Conservation (phyloP, 2,113 vertebrate species). For the Hyaena hyaena region DNA sequence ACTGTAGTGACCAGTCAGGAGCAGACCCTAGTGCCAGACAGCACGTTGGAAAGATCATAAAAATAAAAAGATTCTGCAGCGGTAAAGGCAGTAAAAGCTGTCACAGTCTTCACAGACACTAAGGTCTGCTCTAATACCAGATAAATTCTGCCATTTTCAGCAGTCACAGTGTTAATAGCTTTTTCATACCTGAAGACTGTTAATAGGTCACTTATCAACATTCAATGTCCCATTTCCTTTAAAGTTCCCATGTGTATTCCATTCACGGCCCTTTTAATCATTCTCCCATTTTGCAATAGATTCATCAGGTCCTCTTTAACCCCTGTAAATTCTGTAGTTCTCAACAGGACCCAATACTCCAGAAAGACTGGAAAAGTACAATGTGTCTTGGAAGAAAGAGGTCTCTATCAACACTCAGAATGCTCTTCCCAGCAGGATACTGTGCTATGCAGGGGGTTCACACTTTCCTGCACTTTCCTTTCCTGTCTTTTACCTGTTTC, state of each 20-base stretch:
- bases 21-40: not conserved
- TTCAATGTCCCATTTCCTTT: constrained; percentile 16
- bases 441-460: not conserved
- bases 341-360: not conserved
- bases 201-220: not conserved
- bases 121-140: not conserved
- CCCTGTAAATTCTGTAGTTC: constrained; percentile 2
- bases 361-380: not conserved
- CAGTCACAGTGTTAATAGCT: not conserved
- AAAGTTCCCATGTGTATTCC: not conserved
- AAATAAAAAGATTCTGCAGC: not conserved
- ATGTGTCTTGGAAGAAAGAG: not conserved
- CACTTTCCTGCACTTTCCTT: not conserved
- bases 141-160: not conserved
- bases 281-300: constrained; percentile 3
- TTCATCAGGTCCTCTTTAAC: constrained; percentile 3
- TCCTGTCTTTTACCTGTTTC: not conserved
- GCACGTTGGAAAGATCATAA: not conserved
- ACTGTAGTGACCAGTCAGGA: not conserved
- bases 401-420: too few relatives aligned
- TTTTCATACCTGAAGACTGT: constrained; percentile 24
- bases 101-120: not conserved
- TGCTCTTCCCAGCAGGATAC: not conserved
- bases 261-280: not conserved
- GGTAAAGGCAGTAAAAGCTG: not conserved